These are phyloP conservation scores for Zeugodacus cucurbitae DNA, from an alignment of 1,140 invertebrate genomes.

Conservation along the genomic window DNA sequence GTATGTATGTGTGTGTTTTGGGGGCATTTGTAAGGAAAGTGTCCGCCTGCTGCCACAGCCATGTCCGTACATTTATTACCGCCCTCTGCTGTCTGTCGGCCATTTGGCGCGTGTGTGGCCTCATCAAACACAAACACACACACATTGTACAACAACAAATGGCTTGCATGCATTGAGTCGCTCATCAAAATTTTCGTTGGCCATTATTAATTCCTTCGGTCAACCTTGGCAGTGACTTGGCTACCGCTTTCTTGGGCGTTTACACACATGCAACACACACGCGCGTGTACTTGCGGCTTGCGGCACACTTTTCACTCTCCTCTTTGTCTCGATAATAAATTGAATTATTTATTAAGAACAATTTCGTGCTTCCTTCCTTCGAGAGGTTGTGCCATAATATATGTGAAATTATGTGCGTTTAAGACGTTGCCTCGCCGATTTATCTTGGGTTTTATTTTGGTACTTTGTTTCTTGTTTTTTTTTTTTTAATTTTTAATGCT, in stretches of 20 bases:
- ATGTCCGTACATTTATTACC: slow-evolving; percentile 13
- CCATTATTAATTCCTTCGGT: slow-evolving; percentile 13
- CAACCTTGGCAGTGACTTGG: neutral
- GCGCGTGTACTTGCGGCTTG: neutral
- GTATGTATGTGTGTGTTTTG: neutral
- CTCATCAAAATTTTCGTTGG: neutral
- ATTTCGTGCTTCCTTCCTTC: neutral
- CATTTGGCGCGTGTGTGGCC: slow-evolving; percentile 29
- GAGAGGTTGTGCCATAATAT: neutral
- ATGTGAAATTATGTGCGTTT: neutral
- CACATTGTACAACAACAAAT: neutral
- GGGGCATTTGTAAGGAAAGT: neutral
- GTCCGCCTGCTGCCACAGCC: slow-evolving; percentile 30
- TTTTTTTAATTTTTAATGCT: neutral
- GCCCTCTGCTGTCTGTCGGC: neutral
- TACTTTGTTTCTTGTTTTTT: too few species aligned
- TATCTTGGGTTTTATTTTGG: neutral
- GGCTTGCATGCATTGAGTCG: neutral
- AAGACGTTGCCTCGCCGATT: neutral
- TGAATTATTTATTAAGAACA: slow-evolving; percentile 39
- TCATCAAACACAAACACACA: neutral
- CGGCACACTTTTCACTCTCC: slow-evolving; percentile 25
- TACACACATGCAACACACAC: neutral
- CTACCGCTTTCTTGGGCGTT: neutral
- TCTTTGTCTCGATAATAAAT: slow-evolving; percentile 22